Base-by-base conservation (phyloP, 30 jellyfish, hydroid and myxozoan species). In the Chironex yamaguchii region DNA sequence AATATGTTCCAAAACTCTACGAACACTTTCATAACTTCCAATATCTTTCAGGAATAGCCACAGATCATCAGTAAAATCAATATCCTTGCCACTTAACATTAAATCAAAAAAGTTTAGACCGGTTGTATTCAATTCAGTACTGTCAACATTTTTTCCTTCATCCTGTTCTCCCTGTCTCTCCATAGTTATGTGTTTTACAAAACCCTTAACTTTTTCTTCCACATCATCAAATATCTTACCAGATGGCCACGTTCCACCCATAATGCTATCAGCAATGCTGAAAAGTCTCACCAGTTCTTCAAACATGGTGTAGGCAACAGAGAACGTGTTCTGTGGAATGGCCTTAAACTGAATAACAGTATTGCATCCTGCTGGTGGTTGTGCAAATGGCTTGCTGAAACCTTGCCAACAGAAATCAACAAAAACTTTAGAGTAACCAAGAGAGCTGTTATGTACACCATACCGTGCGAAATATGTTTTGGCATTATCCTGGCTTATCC, bases 381-480 rank as follows among this genome's bases (percentile, higher is more conserved):
- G 89, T 28, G 64, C 52, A 24, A 24, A 9, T 4, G 89, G 89
- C 2, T 62, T 63, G 25, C 88, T 68, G 17, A 52, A 22, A 9
- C 75, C 95, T 27, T 62, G 76, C 95, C 95, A 85, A 6, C 88
- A 74, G 42, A 85, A 66, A n/a, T 85, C 95, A 14, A 85, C 26
- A 4, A 62, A 28, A 42, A 74, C 62, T 52, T 17, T 30, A 12
- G 76, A 53, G 24, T 52, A 35, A 1, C 73, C 81, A 2, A 32
- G 25, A 36, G 25, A 67, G 34, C 88, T 69, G 17, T 85, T 76
- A 11, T 50, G 85, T 1, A 85, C 54, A 27, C 62, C 89, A 72
- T 85, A 85, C 34, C 84, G 54, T 25, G 95, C 67, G 65, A 85
- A 52, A 28, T 85, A 73, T 33, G 54, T 67, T 11, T 48, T 34